Base-by-base conservation (phyloP, 2,888 invertebrate species). In the Andrena dorsata region DNA sequence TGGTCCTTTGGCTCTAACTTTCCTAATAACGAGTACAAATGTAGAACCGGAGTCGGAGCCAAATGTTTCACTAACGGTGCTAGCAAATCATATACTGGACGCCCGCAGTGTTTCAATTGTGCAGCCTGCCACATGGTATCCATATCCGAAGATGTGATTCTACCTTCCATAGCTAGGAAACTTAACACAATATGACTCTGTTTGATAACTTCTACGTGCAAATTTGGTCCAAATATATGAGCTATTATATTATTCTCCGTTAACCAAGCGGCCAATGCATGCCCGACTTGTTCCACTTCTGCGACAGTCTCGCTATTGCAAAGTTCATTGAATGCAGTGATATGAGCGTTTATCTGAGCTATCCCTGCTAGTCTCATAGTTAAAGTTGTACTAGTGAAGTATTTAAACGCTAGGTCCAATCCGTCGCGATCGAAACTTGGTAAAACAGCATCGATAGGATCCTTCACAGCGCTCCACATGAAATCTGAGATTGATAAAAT, bases 171-270 rank as follows among this genome's bases (percentile, higher is more conserved):
- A 0, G 98, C 98, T 83, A 99, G 95, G 94, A 98, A 98, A 94
- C 98, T 98, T 66, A 98, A 95, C 84, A 98, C 97, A 90, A 98
- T 97, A 94, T 98, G 98, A 86, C 98, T 98, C 93, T 98, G 98
- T 93, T 99, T 99, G 83, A 99, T 98, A 92, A 97, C 97, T 96
- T 99, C 99, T 56, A 98, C 98, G 94, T 99, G 99, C 87, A 98
- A 95, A 95, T 99, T 99, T 41, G 99, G 99, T n/a, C 99, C 98
- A 95, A 98, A 99, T 79, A 99, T 96, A 93, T 98, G 98, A 90
- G 98, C 97, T 87, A 98, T 97, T 83, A 99, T 98, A 93, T 97
- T 98, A 93, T 98, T 97, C 86, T 96, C 96, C 0, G 98, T 97
- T 26, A 99, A 95, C 98, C 98, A 99, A 86, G 97, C 96, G 0